Evolutionary conservation across 2,888 invertebrate species (phyloP).

Genomic region (Phortica magna): DNA sequence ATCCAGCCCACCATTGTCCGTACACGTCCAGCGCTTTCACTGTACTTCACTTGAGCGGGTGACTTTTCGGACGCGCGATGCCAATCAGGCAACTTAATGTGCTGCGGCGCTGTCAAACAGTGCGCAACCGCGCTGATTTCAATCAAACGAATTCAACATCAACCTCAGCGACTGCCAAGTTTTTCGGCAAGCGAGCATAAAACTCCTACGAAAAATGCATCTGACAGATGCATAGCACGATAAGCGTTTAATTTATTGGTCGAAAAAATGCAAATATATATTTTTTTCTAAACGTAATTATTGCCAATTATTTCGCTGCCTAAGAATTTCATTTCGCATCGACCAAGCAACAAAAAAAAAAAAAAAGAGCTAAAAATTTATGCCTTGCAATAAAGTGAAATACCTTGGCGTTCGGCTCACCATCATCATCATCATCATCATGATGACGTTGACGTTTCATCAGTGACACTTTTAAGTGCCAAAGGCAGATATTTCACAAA

Average conservation of each 20-base stretch:
- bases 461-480: neutral
- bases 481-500: neutral
- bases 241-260: constrained; percentile 19
- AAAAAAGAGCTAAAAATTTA: neutral
- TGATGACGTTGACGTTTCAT: neutral
- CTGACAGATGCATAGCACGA: neutral
- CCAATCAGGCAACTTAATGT: constrained; percentile 55
- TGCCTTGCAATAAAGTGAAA: neutral
- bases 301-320: neutral
- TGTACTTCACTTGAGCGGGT: neutral
- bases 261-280: neutral
- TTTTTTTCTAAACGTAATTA: neutral
- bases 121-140: constrained; percentile 64
- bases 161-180: neutral
- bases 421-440: too few species aligned
- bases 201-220: constrained; percentile 17
- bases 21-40: too few species aligned
- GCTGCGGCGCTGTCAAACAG: constrained; percentile 66
- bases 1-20: too few species aligned
- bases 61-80: constrained; percentile 51
- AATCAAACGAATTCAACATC: constrained; percentile 51
- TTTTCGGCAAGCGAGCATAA: neutral
- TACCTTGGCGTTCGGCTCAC: too few species aligned
- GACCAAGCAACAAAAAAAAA: neutral
- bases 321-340: constrained; percentile 12